These are phyloP conservation scores for Gerris buenoi DNA, from an alignment of 1,140 invertebrate genomes.

Conservation along the genomic window DNA sequence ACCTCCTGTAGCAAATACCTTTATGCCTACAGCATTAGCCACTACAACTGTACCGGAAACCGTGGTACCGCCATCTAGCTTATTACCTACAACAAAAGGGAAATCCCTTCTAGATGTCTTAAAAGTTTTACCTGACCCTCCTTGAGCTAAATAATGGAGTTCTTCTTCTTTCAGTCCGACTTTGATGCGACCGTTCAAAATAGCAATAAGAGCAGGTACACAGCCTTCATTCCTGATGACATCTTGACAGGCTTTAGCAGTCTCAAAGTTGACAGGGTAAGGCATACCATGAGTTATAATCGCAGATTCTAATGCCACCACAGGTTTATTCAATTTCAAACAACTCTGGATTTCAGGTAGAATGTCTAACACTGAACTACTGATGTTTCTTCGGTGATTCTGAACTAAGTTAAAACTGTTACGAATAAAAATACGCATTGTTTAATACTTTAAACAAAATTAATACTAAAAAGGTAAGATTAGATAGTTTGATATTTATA, in stretches of 20 bases:
- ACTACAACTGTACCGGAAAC: slow-evolving; percentile 85
- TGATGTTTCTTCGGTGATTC: background rate
- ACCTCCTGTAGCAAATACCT: slow-evolving; percentile 86
- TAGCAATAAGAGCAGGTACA: slow-evolving; percentile 86
- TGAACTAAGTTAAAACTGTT: background rate
- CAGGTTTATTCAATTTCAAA: slow-evolving; percentile 40
- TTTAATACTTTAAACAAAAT: too few relatives aligned
- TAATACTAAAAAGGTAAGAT: too few relatives aligned
- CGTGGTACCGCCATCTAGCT: slow-evolving; percentile 80
- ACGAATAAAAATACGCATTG: background rate
- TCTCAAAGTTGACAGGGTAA: slow-evolving; percentile 77
- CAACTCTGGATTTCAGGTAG: slow-evolving; percentile 41
- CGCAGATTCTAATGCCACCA: slow-evolving; percentile 92
- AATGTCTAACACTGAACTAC: slow-evolving; percentile 22
- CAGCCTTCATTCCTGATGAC: slow-evolving; percentile 58
- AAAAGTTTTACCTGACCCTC: slow-evolving; percentile 32
- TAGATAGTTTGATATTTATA: too few relatives aligned
- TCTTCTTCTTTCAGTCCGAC: slow-evolving; percentile 56
- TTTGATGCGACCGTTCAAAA: slow-evolving; percentile 67
- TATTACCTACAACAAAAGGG: slow-evolving; percentile 42
- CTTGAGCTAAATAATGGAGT: slow-evolving; percentile 43
- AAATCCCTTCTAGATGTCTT: slow-evolving; percentile 83
- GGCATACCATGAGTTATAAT: slow-evolving; percentile 99
- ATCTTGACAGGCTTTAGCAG: slow-evolving; percentile 66
- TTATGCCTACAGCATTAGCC: slow-evolving; percentile 63